These are phyloP conservation scores for Cynopterus brachyotis DNA, from an alignment of 2,113 vertebrate genomes.

Conservation along the genomic window DNA sequence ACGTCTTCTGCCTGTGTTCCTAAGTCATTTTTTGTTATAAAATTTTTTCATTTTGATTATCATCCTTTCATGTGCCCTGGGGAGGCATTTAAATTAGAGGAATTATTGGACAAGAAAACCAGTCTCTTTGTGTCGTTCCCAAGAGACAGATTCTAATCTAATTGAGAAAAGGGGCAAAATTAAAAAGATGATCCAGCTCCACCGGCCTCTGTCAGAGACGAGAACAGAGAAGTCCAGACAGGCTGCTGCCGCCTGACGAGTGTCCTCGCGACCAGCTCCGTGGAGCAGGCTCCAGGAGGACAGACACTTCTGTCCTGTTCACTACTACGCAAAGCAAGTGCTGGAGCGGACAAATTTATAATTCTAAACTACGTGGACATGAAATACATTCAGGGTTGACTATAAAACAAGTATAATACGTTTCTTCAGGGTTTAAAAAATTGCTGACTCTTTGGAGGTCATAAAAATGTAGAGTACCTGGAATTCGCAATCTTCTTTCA, in stretches of 20 bases:
- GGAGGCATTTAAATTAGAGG: conserved; percentile 47
- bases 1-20: neutral
- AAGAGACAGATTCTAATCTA: neutral
- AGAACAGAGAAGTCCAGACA: neutral
- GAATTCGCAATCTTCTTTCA: neutral
- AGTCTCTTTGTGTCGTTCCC: neutral
- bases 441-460: neutral
- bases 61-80: conserved; percentile 8
- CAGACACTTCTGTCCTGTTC: neutral
- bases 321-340: neutral
- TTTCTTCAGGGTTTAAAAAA: neutral
- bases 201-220: neutral
- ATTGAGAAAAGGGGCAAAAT: neutral
- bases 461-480: neutral
- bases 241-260: neutral
- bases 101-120: conserved; percentile 41
- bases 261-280: neutral
- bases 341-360: neutral
- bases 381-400: conserved; percentile 22
- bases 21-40: conserved; percentile 42
- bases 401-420: neutral
- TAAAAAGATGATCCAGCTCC: neutral
- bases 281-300: neutral
- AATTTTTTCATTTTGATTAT: conserved; percentile 20
- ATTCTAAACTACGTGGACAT: neutral